Conservation (phyloP, 2,888 invertebrate species). For the Bombylius discolor region DNA sequence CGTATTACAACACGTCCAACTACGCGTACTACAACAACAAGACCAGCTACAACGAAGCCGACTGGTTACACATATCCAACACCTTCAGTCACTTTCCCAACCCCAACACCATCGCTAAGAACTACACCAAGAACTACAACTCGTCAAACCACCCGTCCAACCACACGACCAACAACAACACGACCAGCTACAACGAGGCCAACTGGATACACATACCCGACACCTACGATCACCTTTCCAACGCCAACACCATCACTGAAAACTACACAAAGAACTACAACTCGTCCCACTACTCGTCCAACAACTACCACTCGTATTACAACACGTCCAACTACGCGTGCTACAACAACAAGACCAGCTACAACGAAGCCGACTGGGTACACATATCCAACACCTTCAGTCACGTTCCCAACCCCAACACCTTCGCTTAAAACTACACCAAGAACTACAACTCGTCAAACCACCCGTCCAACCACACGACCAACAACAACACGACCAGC, state of each 20-base stretch:
- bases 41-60: slow-evolving; percentile 9
- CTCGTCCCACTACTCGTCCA: neutral
- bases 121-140: slow-evolving; percentile 10
- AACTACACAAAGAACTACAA: neutral
- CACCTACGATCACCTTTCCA: neutral
- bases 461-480: neutral
- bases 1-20: slow-evolving; percentile 5
- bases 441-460: neutral
- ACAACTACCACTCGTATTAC: neutral
- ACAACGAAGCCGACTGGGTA: neutral
- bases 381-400: neutral
- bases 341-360: neutral
- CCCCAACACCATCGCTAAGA: slow-evolving; percentile 8
- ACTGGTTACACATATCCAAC: neutral
- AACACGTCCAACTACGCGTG: slow-evolving; percentile 10
- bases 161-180: slow-evolving; percentile 1
- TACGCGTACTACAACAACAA: slow-evolving; percentile 7
- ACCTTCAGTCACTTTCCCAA: neutral
- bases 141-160: neutral
- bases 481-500: neutral
- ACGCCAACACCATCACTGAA: neutral
- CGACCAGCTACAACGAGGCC: neutral
- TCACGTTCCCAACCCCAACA: slow-evolving; percentile 1
- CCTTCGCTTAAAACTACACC: slow-evolving; percentile 1
- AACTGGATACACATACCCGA: neutral